phyloP scores from a whole-genome alignment of 2,113 vertebrate species.

The Lophura nycthemera region DNA sequence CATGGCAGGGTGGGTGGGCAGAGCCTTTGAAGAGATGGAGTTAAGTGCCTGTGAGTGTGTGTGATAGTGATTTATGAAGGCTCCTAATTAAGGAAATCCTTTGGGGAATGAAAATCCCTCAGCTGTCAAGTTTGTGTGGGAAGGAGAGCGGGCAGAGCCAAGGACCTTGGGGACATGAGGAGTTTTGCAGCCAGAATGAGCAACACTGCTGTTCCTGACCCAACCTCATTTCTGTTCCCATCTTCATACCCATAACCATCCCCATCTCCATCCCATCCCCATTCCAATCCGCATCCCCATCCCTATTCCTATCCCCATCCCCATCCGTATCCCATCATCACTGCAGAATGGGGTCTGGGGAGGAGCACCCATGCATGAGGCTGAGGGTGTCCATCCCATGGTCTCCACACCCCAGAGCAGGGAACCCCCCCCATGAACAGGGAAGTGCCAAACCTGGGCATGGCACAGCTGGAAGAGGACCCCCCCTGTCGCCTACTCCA shows the following conservation, averaged over 20 bases:
- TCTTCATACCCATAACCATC: not conserved
- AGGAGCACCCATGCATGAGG: too few species aligned
- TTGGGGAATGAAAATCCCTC: not conserved
- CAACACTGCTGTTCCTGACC: not conserved
- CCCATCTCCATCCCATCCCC: too few species aligned
- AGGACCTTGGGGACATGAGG: not conserved
- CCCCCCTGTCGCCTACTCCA: accelerated
- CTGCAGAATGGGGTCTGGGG: not conserved
- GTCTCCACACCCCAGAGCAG: too few species aligned
- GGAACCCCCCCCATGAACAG: not conserved
- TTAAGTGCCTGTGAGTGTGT: not conserved
- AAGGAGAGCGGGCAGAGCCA: not conserved
- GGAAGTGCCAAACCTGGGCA: not conserved
- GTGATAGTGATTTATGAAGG: accelerated
- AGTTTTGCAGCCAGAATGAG: accelerated
- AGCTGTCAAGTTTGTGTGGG: not conserved
- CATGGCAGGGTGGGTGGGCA: not conserved
- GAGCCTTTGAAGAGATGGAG: not conserved
- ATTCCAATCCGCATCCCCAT: too few species aligned
- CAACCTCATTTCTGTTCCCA: not conserved
- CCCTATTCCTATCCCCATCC: too few species aligned
- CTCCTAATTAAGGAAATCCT: conserved; percentile 47
- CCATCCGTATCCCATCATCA: too few species aligned
- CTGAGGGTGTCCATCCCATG: too few species aligned
- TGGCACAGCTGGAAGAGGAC: not conserved